These are phyloP conservation scores for Macropodus opercularis DNA, from an alignment of 2,797 vertebrate species.

Conservation along the genomic window DNA sequence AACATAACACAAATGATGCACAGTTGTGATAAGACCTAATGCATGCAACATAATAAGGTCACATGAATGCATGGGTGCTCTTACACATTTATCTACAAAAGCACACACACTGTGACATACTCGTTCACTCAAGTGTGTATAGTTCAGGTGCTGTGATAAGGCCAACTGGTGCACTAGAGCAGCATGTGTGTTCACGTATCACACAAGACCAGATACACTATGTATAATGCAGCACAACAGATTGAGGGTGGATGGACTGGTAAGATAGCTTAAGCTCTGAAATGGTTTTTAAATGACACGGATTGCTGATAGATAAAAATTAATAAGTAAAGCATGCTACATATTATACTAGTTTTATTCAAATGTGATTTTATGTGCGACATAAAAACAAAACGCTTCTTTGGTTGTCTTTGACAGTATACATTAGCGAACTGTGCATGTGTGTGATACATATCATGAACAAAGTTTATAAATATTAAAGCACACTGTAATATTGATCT, in stretches of 20 bases:
- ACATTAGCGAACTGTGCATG: no score
- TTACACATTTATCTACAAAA: slow-evolving; percentile 61
- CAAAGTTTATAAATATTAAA: no score
- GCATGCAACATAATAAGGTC: slow-evolving; percentile 71
- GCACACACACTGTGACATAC: slow-evolving; percentile 32
- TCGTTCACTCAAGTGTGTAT: slow-evolving; percentile 43
- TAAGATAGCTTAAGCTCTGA: slow-evolving; percentile 7
- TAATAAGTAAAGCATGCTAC: no score
- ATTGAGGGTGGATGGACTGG: slow-evolving; percentile 34
- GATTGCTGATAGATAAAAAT: neutral
- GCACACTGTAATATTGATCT: no score
- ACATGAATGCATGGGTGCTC: slow-evolving; percentile 63
- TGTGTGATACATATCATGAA: no score
- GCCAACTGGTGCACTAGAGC: slow-evolving; percentile 49
- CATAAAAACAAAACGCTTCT: no score
- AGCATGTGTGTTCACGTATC: slow-evolving; percentile 38
- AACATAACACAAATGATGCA: slow-evolving; percentile 37
- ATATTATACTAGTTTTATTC: no score
- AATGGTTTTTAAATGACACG: neutral
- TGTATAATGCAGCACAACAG: slow-evolving; percentile 58
- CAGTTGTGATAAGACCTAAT: slow-evolving; percentile 47
- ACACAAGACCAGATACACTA: slow-evolving; percentile 35
- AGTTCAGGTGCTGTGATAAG: slow-evolving; percentile 66
- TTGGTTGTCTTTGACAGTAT: no score
- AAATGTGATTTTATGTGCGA: no score